Conservation (phyloP, 2,888 invertebrate species). For the Saturnia pavonia region DNA sequence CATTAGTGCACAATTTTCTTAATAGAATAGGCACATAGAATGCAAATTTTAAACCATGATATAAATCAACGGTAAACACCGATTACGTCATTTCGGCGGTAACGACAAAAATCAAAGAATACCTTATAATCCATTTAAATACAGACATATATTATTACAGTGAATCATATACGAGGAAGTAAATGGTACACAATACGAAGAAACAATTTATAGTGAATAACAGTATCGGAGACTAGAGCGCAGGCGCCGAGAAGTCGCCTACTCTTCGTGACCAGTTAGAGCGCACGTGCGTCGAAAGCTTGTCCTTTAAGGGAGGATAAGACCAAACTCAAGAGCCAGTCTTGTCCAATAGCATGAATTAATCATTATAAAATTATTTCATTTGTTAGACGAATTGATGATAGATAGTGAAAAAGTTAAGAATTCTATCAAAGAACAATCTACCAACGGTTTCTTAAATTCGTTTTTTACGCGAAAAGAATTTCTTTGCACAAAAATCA, state of each 20-base stretch:
- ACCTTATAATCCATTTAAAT: no score
- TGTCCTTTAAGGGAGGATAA: conserved; percentile 29
- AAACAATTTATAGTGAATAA: conserved; percentile 31
- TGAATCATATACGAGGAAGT: neutral
- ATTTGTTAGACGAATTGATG: neutral
- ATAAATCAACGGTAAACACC: neutral
- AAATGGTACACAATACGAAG: conserved; percentile 30
- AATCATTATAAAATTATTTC: neutral
- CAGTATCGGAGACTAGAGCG: conserved; percentile 27
- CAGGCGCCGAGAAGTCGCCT: conserved; percentile 36
- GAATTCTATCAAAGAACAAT: neutral
- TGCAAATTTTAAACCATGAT: no score
- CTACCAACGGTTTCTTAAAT: no score
- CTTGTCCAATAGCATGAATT: neutral
- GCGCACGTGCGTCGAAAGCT: conserved; percentile 31
- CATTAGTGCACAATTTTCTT: no score
- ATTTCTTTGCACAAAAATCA: neutral
- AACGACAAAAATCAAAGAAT: neutral
- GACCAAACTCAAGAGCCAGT: conserved; percentile 26
- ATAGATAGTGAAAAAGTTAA: neutral
- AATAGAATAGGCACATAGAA: no score
- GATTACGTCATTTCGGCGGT: no score
- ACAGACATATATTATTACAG: neutral
- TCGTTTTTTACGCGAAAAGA: neutral
- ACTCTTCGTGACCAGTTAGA: conserved; percentile 30